Evolutionary conservation across 2,113 vertebrate genomes (phyloP), one percentile per base, ranked within the genome.

Genomic region (Lates calcarifer): DNA sequence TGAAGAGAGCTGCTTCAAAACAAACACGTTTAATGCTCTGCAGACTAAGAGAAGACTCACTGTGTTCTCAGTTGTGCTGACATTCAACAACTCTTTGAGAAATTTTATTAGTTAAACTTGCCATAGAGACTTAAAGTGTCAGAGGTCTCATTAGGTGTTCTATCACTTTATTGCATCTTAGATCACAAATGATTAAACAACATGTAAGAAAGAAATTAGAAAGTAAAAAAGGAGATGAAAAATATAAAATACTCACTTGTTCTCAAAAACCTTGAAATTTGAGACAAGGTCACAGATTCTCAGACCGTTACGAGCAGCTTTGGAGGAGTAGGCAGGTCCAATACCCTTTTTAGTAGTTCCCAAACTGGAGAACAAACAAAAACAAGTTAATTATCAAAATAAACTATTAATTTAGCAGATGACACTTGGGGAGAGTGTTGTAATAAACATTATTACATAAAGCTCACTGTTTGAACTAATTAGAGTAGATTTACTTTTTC

Each of bases 341-440:
- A 96, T 96, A 0, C 96, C 96, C 73, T 96, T 96, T 79, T 95
- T 96, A 11, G 96, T 96, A 1, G 95, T 96, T 64, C 96, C 96
- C 74, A 96, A 90, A 90, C 96, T 96, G 87, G 0, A 85, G 13
- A 41, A 49, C 18, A 74, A 55, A 63, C 20, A 77, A 60, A 80
- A 56, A 68, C 14, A 18, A 39, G 8, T 67, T 18, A 58, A n/a
- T 61, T 10, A 56, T 5, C 10, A 9, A 6, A 55, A 51, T 11
- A 33, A 39, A 24, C 8, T 0, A 29, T 14, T 35, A 4, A 3
- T 14, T 26, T 43, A 24, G 64, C 31, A 39, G 26, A 39, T 51
- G 3, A 2, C 5, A n/a, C 37, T 22, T 26, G 2, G 39, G 15
- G 43, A 39, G 14, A 73, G 17, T 3, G 15, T 41, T 18, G 11